phyloP scores from a whole-genome alignment of 2,113 vertebrate genomes.

The Orcinus orca region DNA sequence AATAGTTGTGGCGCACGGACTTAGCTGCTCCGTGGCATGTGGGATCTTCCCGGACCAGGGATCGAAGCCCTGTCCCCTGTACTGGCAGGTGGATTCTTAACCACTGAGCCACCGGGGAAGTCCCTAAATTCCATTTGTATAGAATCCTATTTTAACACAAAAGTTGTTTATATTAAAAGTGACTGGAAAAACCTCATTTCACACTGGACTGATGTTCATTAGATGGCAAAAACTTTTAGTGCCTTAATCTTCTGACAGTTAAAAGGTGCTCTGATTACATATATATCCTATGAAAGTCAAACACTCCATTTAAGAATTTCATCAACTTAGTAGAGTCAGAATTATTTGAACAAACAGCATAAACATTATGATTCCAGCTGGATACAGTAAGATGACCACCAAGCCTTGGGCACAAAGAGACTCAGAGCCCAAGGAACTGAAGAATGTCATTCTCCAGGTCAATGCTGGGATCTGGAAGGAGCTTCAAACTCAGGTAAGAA shows the following conservation, averaged over 20 bases:
- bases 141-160: neutral
- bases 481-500: neutral
- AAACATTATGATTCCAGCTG: conserved; percentile 2
- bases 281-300: neutral
- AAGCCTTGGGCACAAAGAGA: neutral
- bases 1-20: too few species aligned
- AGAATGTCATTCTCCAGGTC: conserved; percentile 4
- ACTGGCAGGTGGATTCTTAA: too few species aligned
- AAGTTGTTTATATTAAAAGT: neutral
- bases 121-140: neutral
- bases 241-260: neutral
- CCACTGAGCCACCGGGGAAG: too few species aligned
- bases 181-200: neutral
- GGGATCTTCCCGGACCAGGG: too few species aligned
- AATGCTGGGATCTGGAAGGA: neutral
- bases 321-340: neutral
- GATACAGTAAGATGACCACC: neutral
- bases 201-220: neutral
- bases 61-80: too few species aligned
- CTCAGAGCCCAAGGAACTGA: neutral
- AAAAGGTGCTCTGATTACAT: neutral
- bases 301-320: neutral
- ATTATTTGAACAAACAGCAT: conserved; percentile 16
- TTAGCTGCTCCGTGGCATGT: too few species aligned
- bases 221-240: neutral